phyloP scores from a whole-genome alignment of 2,113 vertebrate species.

The Albula glossodonta region DNA sequence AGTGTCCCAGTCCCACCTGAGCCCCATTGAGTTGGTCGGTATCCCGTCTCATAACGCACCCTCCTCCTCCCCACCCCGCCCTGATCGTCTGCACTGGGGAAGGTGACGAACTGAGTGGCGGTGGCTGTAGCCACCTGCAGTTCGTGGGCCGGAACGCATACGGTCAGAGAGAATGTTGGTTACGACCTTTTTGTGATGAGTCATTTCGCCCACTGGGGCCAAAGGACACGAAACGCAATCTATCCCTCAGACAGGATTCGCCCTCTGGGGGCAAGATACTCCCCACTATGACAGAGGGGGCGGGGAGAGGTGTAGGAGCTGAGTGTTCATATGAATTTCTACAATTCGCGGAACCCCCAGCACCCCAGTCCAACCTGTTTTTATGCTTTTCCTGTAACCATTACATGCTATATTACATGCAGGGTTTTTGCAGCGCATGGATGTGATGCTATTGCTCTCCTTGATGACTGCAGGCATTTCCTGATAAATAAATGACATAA shows the following conservation, averaged over 20 bases:
- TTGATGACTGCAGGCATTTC: no score
- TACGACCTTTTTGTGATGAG: neutral
- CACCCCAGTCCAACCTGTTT: neutral
- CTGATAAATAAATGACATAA: no score
- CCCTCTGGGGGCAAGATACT: neutral
- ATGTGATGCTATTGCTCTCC: no score
- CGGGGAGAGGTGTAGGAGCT: neutral
- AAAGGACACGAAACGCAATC: neutral
- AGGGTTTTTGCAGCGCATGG: no score
- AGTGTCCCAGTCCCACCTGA: neutral
- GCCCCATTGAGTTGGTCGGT: neutral
- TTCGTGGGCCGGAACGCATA: neutral
- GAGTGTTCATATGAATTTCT: neutral
- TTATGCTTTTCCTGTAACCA: neutral
- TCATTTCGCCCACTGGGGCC: neutral
- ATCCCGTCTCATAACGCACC: neutral
- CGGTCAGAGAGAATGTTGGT: neutral
- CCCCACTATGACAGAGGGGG: neutral
- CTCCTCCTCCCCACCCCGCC: neutral
- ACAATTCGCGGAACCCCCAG: neutral
- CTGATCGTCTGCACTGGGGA: neutral
- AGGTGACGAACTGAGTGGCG: neutral
- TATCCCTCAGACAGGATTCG: neutral
- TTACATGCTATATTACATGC: no score
- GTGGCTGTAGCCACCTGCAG: neutral